A percentile compares a stretch with the other conserved stretches of the same genome.
Conservation (phyloP, 30 jellyfish, hydroid and myxozoan genomes). For the Hydractinia echinata region DNA sequence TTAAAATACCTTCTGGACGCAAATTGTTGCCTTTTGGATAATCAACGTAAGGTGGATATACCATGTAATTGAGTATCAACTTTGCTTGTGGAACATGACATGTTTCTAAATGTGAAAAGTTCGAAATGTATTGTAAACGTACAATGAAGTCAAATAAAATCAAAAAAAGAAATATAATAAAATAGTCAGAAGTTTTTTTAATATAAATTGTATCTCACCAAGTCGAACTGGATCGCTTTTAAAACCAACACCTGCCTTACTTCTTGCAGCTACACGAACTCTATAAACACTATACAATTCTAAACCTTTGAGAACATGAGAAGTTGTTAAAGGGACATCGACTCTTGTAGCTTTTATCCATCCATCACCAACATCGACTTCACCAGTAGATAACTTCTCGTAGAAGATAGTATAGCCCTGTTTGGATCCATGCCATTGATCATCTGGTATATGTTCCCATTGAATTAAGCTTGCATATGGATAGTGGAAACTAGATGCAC, state of each 20-base stretch:
- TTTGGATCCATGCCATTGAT: background rate
- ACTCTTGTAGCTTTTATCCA: background rate
- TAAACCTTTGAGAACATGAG: slow-evolving; percentile 1
- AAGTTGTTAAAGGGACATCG: background rate
- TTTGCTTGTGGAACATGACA: slow-evolving; percentile 14
- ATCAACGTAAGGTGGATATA: background rate
- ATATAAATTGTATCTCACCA: background rate
- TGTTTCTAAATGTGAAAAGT: background rate
- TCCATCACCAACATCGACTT: background rate
- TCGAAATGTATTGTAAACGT: too few species aligned
- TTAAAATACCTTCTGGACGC: slow-evolving; percentile 6
- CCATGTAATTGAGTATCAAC: background rate
- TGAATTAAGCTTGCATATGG: slow-evolving; percentile 10
- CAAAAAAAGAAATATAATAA: background rate
- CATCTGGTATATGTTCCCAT: slow-evolving; percentile 15
- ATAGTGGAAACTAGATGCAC: slow-evolving; percentile 10
- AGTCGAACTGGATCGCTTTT: background rate
- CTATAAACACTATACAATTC: background rate
- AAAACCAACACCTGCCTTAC: background rate
- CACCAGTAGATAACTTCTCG: background rate
- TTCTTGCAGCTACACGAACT: slow-evolving; percentile 14
- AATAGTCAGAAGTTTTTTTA: background rate
- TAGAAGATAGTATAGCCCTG: background rate
- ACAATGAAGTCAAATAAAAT: too few species aligned
- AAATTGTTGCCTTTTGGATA: background rate